These are phyloP conservation scores for Catocala nupta DNA, from an alignment of 2,888 invertebrate species.

Conservation along the genomic window DNA sequence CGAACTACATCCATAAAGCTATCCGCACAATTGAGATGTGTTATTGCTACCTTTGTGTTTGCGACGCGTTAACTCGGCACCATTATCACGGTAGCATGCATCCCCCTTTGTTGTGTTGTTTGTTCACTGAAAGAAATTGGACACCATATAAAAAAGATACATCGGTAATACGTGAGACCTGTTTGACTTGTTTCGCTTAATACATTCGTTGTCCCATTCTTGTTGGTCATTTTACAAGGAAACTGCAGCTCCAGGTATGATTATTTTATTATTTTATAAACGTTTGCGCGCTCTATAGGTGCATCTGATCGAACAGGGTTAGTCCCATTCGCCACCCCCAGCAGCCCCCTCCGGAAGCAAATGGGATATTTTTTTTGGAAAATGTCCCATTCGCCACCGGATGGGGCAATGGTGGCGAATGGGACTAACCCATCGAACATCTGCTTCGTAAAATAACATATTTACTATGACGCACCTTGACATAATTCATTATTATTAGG, in stretches of 20 bases:
- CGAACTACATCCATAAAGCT: conserved; percentile 41
- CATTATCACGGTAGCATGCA: conserved; percentile 71
- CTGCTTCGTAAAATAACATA: conserved; percentile 16
- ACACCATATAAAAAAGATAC: conserved; percentile 67
- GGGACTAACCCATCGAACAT: too few species aligned
- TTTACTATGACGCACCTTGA: conserved; percentile 10
- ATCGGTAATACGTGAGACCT: conserved; percentile 67
- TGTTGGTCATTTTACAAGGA: conserved; percentile 50
- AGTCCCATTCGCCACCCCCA: too few species aligned
- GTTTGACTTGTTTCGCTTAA: conserved; percentile 71
- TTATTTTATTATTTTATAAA: conserved; percentile 36
- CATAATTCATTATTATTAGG: background rate
- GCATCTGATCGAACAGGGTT: too few species aligned
- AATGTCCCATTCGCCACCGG: too few species aligned
- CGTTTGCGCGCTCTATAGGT: conserved; percentile 25
- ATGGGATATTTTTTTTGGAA: too few species aligned
- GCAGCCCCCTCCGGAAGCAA: too few species aligned
- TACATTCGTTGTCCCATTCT: conserved; percentile 55
- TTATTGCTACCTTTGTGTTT: conserved; percentile 56
- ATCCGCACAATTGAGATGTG: conserved; percentile 53
- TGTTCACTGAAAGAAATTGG: conserved; percentile 74
- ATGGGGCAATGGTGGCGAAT: too few species aligned
- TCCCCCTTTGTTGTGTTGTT: conserved; percentile 68
- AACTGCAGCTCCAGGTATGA: conserved; percentile 52
- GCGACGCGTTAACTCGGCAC: conserved; percentile 54